A percentile compares a stretch with the other conserved stretches of the same genome.
phyloP scores from a whole-genome alignment of 2,888 invertebrate genomes.

The Thera obeliscata region DNA sequence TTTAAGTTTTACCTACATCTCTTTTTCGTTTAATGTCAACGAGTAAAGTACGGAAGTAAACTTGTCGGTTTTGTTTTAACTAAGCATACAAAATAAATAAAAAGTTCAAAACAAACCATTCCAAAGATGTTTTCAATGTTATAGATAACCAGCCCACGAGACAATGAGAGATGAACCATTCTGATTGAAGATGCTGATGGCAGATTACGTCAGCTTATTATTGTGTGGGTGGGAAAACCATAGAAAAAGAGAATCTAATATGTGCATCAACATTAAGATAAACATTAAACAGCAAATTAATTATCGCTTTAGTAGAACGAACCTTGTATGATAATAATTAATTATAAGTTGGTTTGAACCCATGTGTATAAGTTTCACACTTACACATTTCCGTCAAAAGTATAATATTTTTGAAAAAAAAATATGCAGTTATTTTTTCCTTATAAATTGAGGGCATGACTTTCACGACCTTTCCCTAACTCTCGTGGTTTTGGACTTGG shows the following conservation, averaged over 20 bases:
- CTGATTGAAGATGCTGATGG: constrained; percentile 22
- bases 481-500: no score
- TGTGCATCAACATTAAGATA: constrained; percentile 3
- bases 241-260: constrained; percentile 2
- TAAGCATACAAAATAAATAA: background rate
- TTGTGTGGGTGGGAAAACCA: constrained; percentile 29
- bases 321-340: background rate
- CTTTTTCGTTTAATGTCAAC: no score
- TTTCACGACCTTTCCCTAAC: no score
- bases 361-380: no score
- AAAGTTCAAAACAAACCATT: background rate
- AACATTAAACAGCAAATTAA: background rate
- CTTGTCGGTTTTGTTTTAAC: no score
- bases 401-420: no score
- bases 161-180: constrained; percentile 33
- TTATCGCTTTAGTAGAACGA: background rate
- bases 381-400: no score
- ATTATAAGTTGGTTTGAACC: no score
- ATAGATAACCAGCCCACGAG: constrained; percentile 1
- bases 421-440: no score
- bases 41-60: no score
- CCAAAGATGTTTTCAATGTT: background rate
- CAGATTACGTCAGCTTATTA: constrained; percentile 20
- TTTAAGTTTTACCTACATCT: no score
- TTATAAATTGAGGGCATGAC: no score